Conservation (phyloP, 2,797 vertebrate genomes). For the Furcifer pardalis region DNA sequence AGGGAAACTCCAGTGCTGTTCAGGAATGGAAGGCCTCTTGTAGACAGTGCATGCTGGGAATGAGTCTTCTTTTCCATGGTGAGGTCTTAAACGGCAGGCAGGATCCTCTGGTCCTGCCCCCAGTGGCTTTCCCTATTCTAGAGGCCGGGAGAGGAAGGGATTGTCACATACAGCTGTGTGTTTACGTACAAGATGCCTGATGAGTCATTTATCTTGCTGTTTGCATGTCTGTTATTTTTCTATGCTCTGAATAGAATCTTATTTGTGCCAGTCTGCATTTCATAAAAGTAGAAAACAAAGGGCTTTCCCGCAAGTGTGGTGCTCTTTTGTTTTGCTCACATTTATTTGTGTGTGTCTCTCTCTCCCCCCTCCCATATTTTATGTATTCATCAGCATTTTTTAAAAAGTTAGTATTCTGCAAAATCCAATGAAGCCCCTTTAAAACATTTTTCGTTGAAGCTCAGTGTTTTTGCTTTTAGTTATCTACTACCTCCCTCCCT, state of each 20-base stretch:
- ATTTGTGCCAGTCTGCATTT: slow-evolving; percentile 2
- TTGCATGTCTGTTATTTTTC: slow-evolving; percentile 36
- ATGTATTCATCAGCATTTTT: slow-evolving; percentile 45
- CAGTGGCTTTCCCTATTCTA: not conserved
- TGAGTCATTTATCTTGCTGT: not conserved
- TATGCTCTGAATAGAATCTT: slow-evolving; percentile 32
- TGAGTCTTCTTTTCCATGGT: not conserved
- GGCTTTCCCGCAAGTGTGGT: not conserved
- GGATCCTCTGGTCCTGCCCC: not conserved
- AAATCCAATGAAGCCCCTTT: slow-evolving; percentile 60
- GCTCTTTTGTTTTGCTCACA: not conserved
- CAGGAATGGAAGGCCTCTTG: slow-evolving; percentile 7
- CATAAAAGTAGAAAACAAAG: slow-evolving; percentile 4
- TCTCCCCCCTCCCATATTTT: slow-evolving; percentile 47
- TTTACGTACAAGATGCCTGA: slow-evolving; percentile 24
- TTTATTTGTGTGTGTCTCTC: not conserved
- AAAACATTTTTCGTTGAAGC: slow-evolving; percentile 82
- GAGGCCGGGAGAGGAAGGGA: accelerated
- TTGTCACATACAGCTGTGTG: not conserved
- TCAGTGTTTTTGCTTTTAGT: slow-evolving; percentile 98
- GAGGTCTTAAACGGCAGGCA: not conserved
- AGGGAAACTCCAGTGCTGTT: slow-evolving; percentile 37
- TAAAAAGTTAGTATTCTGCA: slow-evolving; percentile 45
- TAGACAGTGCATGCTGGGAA: not conserved
- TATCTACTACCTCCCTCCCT: slow-evolving; percentile 95